phyloP scores from a whole-genome alignment of 2,888 invertebrate genomes.

The Synanthedon andrenaeformis region DNA sequence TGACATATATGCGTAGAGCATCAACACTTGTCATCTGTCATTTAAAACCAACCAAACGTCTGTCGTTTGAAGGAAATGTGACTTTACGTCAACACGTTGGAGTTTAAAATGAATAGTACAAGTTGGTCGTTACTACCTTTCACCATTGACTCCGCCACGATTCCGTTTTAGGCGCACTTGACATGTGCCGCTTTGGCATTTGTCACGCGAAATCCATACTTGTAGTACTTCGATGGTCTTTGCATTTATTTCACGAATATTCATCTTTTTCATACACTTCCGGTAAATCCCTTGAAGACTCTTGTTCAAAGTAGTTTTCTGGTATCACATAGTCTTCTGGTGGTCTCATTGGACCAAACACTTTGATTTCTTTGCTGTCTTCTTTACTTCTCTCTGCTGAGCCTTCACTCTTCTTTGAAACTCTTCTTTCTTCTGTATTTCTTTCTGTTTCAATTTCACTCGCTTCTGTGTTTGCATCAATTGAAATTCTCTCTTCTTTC shows the following conservation, averaged over 20 bases:
- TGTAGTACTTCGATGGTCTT: no score
- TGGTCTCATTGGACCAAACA: constrained; percentile 62
- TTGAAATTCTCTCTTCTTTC: neutral
- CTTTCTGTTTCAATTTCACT: constrained; percentile 1
- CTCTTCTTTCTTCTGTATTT: constrained; percentile 2
- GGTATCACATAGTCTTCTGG: constrained; percentile 58
- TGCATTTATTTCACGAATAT: neutral
- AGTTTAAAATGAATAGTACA: no score
- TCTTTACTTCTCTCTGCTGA: constrained; percentile 5
- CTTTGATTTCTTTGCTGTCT: constrained; percentile 20
- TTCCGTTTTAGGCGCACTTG: no score
- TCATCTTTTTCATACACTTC: constrained; percentile 51
- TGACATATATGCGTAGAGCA: no score
- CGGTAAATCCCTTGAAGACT: constrained; percentile 52
- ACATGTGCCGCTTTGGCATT: no score
- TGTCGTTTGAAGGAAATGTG: no score
- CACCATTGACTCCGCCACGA: no score
- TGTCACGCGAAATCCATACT: no score
- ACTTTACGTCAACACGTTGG: no score
- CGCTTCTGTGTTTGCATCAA: neutral
- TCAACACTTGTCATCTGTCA: no score
- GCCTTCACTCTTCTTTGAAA: constrained; percentile 5
- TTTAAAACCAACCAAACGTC: no score
- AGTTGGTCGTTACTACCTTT: no score
- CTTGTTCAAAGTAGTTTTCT: constrained; percentile 54